phyloP scores from a whole-genome alignment of 2,797 vertebrate species.

The Microcaecilia unicolor region DNA sequence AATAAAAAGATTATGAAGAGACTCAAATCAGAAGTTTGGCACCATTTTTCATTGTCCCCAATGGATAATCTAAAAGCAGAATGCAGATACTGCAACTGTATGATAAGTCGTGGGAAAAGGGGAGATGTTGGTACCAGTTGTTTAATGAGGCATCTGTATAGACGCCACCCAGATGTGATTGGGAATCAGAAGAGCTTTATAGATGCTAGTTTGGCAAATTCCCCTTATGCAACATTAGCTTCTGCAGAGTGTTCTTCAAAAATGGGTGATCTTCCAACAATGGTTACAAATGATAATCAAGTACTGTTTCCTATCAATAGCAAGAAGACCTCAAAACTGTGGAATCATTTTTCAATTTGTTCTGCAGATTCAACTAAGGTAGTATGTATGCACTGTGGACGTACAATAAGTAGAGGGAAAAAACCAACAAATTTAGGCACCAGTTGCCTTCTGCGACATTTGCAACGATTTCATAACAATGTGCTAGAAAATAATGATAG shows the following conservation, averaged over 20 bases:
- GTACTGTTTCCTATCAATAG: slow-evolving; percentile 69
- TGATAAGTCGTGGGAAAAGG: slow-evolving; percentile 86
- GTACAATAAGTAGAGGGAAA: slow-evolving; percentile 93
- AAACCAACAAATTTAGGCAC: slow-evolving; percentile 95
- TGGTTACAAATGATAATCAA: slow-evolving; percentile 55
- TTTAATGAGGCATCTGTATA: slow-evolving; percentile 86
- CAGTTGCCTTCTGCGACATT: slow-evolving; percentile 89
- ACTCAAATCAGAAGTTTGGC: slow-evolving; percentile 93
- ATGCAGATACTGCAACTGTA: slow-evolving; percentile 84
- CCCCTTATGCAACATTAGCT: slow-evolving; percentile 62
- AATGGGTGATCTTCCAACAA: slow-evolving; percentile 48
- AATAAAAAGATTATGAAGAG: slow-evolving; percentile 90
- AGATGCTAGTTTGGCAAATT: slow-evolving; percentile 61
- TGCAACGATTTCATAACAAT: slow-evolving; percentile 87
- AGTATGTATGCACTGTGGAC: slow-evolving; percentile 93
- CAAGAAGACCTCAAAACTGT: slow-evolving; percentile 97
- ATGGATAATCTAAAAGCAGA: slow-evolving; percentile 87
- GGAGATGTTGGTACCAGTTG: slow-evolving; percentile 92
- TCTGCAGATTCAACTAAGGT: slow-evolving; percentile 90
- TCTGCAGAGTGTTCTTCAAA: slow-evolving; percentile 66
- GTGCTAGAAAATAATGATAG: slow-evolving; percentile 76
- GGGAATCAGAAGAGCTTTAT: slow-evolving; percentile 78
- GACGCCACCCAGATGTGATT: slow-evolving; percentile 81
- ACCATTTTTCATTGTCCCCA: slow-evolving; percentile 90
- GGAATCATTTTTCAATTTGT: slow-evolving; percentile 95